Conservation (phyloP, 1,140 invertebrate genomes). For the Xylocopa sonorina region DNA sequence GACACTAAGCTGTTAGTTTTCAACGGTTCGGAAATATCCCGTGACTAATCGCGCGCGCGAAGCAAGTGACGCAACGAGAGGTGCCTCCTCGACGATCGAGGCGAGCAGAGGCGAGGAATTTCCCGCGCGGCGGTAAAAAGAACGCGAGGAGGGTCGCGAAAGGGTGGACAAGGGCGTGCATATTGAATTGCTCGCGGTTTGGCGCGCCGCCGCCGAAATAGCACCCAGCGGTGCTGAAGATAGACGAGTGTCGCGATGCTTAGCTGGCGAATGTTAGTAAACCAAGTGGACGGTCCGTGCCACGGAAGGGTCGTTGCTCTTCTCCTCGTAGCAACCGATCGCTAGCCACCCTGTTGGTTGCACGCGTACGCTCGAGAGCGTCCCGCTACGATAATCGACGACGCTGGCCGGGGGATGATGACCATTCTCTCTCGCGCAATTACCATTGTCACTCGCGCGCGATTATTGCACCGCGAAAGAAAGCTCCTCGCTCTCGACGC, state of each 20-base stretch:
- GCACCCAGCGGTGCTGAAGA: constrained; percentile 49
- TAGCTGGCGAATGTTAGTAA: constrained; percentile 59
- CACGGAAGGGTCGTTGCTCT: constrained; percentile 59
- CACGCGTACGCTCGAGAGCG: too few species aligned
- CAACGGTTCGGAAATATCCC: constrained; percentile 56
- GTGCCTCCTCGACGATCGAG: too few species aligned
- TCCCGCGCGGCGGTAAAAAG: too few species aligned
- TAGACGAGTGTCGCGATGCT: constrained; percentile 50
- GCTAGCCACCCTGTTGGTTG: too few species aligned
- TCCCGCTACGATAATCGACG: constrained; percentile 18
- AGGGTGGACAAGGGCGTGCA: background rate
- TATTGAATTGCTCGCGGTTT: background rate
- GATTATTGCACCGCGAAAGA: background rate
- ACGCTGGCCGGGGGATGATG: background rate
- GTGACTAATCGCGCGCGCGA: constrained; percentile 53
- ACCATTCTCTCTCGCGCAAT: background rate
- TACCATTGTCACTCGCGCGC: background rate
- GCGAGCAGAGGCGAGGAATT: too few species aligned
- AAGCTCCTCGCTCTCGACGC: background rate
- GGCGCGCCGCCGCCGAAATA: constrained; percentile 51
- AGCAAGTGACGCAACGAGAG: constrained; percentile 56
- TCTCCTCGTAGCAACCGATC: too few species aligned
- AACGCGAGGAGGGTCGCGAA: background rate
- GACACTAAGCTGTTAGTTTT: constrained; percentile 45
- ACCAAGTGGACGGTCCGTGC: constrained; percentile 31